Conservation (phyloP, 1,140 invertebrate species). For the Venturia canescens region DNA sequence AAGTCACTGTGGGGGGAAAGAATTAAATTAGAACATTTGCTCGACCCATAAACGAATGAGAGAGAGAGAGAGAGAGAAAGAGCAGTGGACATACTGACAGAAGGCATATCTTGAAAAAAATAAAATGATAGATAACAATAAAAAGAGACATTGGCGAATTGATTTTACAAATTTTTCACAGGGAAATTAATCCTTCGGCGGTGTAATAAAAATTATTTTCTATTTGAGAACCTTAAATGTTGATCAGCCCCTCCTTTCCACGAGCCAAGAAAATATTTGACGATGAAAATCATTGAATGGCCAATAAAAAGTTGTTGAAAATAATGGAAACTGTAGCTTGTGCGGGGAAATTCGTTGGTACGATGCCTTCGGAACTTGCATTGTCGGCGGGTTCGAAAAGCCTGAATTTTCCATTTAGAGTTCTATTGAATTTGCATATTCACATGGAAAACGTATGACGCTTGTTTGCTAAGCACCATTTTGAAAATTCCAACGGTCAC, state of each 20-base stretch:
- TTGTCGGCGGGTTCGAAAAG: neutral
- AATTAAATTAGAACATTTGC: constrained; percentile 7
- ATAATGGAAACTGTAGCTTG: neutral
- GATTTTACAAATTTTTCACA: no score
- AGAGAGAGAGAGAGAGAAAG: neutral
- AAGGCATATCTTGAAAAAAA: neutral
- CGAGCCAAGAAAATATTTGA: no score
- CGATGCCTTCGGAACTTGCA: no score
- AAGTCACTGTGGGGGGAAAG: no score
- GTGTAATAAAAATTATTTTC: no score
- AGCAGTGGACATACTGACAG: neutral
- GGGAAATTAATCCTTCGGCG: no score
- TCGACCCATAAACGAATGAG: neutral
- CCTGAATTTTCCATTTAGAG: neutral
- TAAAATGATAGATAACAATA: no score
- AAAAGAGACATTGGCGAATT: no score
- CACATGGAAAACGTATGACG: neutral
- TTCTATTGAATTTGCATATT: neutral
- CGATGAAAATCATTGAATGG: no score
- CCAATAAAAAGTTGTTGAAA: neutral
- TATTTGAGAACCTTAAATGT: no score
- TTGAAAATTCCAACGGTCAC: constrained; percentile 33
- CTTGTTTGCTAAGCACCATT: constrained; percentile 12
- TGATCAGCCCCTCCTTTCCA: no score
- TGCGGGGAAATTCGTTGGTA: no score